Conservation (phyloP, 2,888 invertebrate genomes). For the Melitaea athalia region DNA sequence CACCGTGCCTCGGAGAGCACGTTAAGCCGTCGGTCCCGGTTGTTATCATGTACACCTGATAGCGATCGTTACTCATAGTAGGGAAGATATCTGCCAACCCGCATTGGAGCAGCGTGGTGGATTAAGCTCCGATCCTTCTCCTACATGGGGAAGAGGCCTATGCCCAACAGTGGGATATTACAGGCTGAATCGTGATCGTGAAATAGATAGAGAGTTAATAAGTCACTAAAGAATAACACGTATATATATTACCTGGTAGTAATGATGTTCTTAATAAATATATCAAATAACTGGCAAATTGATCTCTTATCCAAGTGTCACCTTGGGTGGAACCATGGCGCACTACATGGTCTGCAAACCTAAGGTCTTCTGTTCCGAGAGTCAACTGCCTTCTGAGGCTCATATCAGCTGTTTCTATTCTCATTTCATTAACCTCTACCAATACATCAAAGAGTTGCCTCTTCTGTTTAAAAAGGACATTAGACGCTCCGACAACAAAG, state of each 20-base stretch:
- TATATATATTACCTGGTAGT: slow-evolving; percentile 81
- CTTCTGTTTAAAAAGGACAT: slow-evolving; percentile 98
- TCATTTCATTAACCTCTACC: slow-evolving; percentile 92
- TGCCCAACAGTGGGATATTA: too few species aligned
- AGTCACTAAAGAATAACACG: too few species aligned
- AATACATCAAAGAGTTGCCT: slow-evolving; percentile 95
- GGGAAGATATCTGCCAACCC: too few species aligned
- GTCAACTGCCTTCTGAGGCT: slow-evolving; percentile 91
- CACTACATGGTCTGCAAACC: slow-evolving; percentile 97
- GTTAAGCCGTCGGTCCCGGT: too few species aligned
- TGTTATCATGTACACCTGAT: too few species aligned
- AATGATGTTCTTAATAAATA: slow-evolving; percentile 91
- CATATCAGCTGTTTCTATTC: slow-evolving; percentile 91
- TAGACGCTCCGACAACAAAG: slow-evolving; percentile 97
- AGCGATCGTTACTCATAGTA: too few species aligned
- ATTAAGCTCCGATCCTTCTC: too few species aligned
- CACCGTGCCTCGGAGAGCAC: too few species aligned
- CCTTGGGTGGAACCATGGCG: slow-evolving; percentile 89
- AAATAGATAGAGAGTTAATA: not conserved
- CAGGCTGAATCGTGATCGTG: too few species aligned
- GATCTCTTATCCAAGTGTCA: slow-evolving; percentile 97
- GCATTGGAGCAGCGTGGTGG: too few species aligned
- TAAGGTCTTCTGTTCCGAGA: slow-evolving; percentile 95
- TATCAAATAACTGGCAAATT: slow-evolving; percentile 93
- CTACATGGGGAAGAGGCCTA: too few species aligned